A percentile compares a stretch with the other conserved stretches of the same genome.
Conservation (phyloP, 1,140 invertebrate species). For the Drosophila yakuba region DNA sequence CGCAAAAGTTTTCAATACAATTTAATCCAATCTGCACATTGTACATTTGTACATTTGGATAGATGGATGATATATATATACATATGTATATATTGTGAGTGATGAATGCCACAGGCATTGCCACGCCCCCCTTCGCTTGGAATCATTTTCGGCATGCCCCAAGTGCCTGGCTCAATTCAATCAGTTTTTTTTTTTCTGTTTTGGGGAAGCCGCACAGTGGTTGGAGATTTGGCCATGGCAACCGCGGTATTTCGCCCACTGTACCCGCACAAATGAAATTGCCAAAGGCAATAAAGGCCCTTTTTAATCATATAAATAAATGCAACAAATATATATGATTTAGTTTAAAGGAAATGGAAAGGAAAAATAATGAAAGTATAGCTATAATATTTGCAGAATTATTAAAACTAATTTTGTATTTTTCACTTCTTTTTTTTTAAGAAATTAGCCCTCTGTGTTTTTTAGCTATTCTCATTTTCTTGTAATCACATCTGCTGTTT, state of each 20-base stretch:
- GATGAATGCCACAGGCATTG: constrained; percentile 8
- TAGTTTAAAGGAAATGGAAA: not conserved
- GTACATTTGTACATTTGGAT: not conserved
- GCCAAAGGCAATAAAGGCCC: not conserved
- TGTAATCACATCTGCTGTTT: not conserved
- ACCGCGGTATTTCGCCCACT: constrained; percentile 4
- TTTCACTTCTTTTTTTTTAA: not conserved
- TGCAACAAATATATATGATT: not conserved
- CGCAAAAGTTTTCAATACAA: constrained; percentile 73
- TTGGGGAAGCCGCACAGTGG: constrained; percentile 28
- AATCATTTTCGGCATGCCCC: constrained; percentile 25
- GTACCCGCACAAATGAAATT: constrained; percentile 1
- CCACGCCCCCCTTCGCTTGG: not conserved
- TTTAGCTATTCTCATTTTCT: not conserved
- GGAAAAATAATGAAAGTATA: not conserved
- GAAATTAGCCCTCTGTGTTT: too few relatives aligned
- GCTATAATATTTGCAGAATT: too few relatives aligned
- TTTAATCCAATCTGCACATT: constrained; percentile 59
- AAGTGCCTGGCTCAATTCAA: constrained; percentile 41
- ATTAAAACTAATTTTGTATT: too few relatives aligned
- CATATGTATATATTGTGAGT: constrained; percentile 5
- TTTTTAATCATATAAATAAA: not conserved
- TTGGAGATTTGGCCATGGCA: constrained; percentile 1
- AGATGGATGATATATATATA: too few relatives aligned
- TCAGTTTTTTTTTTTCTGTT: constrained; percentile 22